Conservation (phyloP, 2,888 invertebrate genomes). For the Hartigia nigra region DNA sequence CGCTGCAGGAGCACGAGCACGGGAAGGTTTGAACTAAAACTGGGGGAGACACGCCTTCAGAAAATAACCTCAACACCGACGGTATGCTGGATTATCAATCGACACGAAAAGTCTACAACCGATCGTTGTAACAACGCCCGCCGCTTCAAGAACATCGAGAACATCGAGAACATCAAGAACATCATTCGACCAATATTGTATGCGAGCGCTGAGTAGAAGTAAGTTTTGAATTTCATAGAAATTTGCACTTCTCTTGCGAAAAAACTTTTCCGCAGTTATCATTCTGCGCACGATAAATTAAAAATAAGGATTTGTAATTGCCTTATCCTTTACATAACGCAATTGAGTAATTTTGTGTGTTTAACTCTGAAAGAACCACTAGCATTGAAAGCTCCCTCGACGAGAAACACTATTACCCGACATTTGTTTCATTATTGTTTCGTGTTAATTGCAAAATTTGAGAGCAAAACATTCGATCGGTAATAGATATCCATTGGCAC, state of each 20-base stretch:
- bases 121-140: slow-evolving; percentile 21
- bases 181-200: slow-evolving; percentile 21
- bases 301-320: slow-evolving; percentile 16
- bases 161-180: too few relatives aligned
- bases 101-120: slow-evolving; percentile 18
- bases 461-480: too few relatives aligned
- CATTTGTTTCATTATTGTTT: too few relatives aligned
- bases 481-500: slow-evolving; percentile 2
- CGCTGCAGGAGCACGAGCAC: slow-evolving; percentile 21
- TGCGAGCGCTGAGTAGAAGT: slow-evolving; percentile 18
- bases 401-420: too few relatives aligned
- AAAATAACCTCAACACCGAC: slow-evolving; percentile 21
- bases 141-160: slow-evolving; percentile 21
- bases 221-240: slow-evolving; percentile 16
- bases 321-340: slow-evolving; percentile 14
- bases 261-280: slow-evolving; percentile 17
- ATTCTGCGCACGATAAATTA: slow-evolving; percentile 23
- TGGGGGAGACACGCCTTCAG: slow-evolving; percentile 23
- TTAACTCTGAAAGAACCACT: slow-evolving; percentile 19
- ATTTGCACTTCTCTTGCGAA: slow-evolving; percentile 14
- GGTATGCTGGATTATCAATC: slow-evolving; percentile 22
- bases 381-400: slow-evolving; percentile 21
- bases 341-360: slow-evolving; percentile 24
- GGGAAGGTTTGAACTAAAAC: slow-evolving; percentile 21
- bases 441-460: too few relatives aligned